A percentile compares a stretch with the other conserved stretches of the same genome.
Evolutionary conservation across 2,113 vertebrate genomes (phyloP).

Genomic region (Coturnix japonica): DNA sequence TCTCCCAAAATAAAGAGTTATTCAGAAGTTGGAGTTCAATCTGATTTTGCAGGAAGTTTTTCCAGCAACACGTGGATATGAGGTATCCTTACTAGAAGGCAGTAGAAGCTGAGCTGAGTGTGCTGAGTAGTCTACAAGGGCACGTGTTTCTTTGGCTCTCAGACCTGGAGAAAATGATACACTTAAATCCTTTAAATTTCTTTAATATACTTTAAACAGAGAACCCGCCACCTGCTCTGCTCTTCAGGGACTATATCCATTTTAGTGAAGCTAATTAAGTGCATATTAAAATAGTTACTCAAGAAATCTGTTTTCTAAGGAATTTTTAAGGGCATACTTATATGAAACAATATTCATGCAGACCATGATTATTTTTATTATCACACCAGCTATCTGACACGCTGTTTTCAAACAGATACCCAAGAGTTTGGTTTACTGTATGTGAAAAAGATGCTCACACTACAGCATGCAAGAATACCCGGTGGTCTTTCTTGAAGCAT

Average conservation of each 20-base stretch:
- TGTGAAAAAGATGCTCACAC: not conserved
- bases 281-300: not conserved
- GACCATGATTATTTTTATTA: not conserved
- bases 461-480: not conserved
- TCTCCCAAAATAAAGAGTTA: not conserved
- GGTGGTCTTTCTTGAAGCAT: not conserved
- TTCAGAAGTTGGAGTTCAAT: not conserved
- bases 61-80: not conserved
- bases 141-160: not conserved
- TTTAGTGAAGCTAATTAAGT: not conserved
- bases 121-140: not conserved
- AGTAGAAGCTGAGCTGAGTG: not conserved
- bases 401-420: not conserved
- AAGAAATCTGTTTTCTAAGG: not conserved
- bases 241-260: not conserved
- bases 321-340: not conserved
- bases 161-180: not conserved
- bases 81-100: not conserved
- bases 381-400: not conserved
- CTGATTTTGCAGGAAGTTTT: not conserved
- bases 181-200: not conserved
- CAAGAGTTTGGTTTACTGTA: not conserved
- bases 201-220: conserved; percentile 7
- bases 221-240: not conserved
- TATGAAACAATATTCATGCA: not conserved